A percentile compares a stretch with the other conserved stretches of the same genome.
phyloP scores from a whole-genome alignment of 2,888 invertebrate genomes.

The Calameuta pallipes region DNA sequence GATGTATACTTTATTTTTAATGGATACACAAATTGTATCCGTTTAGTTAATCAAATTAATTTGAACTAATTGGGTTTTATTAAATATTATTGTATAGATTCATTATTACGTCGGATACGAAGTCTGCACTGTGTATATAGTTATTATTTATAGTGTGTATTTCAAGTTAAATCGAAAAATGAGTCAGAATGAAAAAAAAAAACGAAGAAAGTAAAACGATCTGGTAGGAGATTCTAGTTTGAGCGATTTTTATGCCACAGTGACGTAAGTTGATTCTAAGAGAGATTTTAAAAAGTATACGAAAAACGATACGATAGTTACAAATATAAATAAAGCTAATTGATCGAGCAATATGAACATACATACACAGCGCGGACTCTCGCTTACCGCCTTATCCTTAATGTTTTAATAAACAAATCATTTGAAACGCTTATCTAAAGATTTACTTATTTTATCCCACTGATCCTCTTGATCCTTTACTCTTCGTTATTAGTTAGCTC shows the following conservation, averaged over 20 bases:
- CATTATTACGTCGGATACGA: slow-evolving; percentile 3
- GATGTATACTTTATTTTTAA: slow-evolving; percentile 6
- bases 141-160: no score
- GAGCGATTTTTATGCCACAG: background rate
- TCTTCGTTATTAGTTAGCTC: slow-evolving; percentile 29
- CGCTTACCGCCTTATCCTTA: slow-evolving; percentile 10
- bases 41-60: slow-evolving; percentile 9
- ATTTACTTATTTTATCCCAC: slow-evolving; percentile 34
- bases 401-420: slow-evolving; percentile 16
- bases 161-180: background rate
- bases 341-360: background rate
- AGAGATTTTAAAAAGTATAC: no score
- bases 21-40: slow-evolving; percentile 17
- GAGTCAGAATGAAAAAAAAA: background rate
- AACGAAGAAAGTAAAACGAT: background rate
- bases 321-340: background rate
- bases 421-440: slow-evolving; percentile 23
- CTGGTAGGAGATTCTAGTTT: background rate
- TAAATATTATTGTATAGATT: slow-evolving; percentile 8
- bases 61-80: slow-evolving; percentile 12
- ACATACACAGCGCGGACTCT: background rate
- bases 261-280: background rate
- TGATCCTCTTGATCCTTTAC: slow-evolving; percentile 42
- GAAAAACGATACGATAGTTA: no score
- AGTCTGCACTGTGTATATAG: background rate